Conservation (phyloP, 2,113 vertebrate species). For the Istiophorus platypterus region DNA sequence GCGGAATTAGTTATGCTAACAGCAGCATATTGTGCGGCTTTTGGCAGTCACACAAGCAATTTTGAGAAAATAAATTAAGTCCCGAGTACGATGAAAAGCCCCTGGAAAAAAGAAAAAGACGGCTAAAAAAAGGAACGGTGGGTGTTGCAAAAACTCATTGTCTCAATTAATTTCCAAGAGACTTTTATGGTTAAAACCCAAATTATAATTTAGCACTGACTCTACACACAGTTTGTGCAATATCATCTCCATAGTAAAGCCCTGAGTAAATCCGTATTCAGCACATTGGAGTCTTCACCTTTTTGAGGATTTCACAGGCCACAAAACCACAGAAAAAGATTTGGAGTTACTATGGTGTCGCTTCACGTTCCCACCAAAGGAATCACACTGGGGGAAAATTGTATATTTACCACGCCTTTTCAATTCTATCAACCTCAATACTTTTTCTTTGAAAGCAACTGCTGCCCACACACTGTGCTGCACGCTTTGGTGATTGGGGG, state of each 20-base stretch:
- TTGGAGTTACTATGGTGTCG: conserved; percentile 26
- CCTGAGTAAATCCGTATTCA: neutral
- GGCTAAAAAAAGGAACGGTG: conserved; percentile 32
- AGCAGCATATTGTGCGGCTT: neutral
- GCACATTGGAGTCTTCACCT: neutral
- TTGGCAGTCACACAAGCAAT: conserved; percentile 10
- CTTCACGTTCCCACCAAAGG: conserved; percentile 11
- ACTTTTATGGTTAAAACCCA: neutral
- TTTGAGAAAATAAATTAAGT: conserved; percentile 4
- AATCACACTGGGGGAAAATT: neutral
- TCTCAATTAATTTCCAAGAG: conserved; percentile 6
- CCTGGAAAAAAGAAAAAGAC: conserved; percentile 2
- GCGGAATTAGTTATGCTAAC: neutral
- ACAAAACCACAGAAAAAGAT: neutral
- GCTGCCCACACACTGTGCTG: conserved; percentile 68
- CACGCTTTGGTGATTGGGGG: conserved; percentile 42
- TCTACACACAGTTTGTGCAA: neutral
- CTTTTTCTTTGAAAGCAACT: conserved; percentile 53
- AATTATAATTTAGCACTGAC: conserved; percentile 2
- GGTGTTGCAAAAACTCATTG: conserved; percentile 35
- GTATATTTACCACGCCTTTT: conserved; percentile 41
- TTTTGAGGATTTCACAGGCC: conserved; percentile 8
- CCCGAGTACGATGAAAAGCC: conserved; percentile 19
- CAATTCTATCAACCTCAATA: conserved; percentile 46
- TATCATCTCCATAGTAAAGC: conserved; percentile 1